Base-by-base conservation (phyloP, 2,888 invertebrate genomes). In the Drosophila nr. perissopoda region DNA sequence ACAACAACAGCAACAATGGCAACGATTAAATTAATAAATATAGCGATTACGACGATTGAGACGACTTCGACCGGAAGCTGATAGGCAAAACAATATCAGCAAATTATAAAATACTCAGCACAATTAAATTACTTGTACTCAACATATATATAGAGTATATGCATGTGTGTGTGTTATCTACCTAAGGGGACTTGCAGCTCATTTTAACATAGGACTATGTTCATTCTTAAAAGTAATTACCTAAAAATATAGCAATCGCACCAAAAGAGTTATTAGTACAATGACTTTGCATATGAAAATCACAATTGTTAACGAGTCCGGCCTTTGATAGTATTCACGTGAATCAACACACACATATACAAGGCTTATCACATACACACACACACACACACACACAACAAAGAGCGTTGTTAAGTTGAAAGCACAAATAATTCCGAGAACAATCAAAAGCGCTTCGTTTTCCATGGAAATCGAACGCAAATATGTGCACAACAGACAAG, bases 381-480 rank as follows among this genome's bases (percentile, higher is more conserved):
- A 65, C 16, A 34, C 18, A 65, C 18, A n/a, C n/a, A n/a, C n/a
- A n/a, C n/a, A n/a, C n/a, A 42, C 16, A 42, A 36, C 36, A 40
- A 59, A 71, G 40, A 64, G 73, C 68, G 76, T 57, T 81, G 78
- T 82, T 72, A 82, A 85, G 84, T 89, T 83, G 69, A 73, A 87
- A 83, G 67, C 48, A 75, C 21, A 75, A 86, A 74, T 86, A 86
- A 74, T 86, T 86, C 85, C 81, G 49, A 88, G 85, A 88, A 86
- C 81, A 86, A 86, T 86, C 85, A 90, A 90, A 86, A 88, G 81
- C 83, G 81, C 68, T 86, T 83, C 73, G 78, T 80, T 78, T 85
- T 85, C 78, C 78, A 71, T 56, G 77, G 85, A 85, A 85, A 89
- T 78, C 62, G 65, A 69, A 73, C 76, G 85, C 72, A 85, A 89